Percentiles rank a stretch among this genome's conserved stretches.
Evolutionary conservation across 1,140 invertebrate genomes (phyloP).

Genomic region (Megalonaias nervosa): DNA sequence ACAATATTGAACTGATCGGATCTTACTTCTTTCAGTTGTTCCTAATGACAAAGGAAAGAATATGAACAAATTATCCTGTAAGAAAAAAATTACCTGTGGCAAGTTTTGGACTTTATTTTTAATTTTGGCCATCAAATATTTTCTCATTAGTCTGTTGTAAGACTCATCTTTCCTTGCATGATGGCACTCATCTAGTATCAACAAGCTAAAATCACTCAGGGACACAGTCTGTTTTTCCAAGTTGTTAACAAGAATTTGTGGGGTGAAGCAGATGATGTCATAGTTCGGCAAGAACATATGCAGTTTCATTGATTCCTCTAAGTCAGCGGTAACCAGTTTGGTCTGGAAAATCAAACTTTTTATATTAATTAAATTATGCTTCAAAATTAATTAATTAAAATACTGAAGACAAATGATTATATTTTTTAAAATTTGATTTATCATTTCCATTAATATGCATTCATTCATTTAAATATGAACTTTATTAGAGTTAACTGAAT

Average conservation of each 20-base stretch:
- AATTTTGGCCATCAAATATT: slow-evolving; percentile 55
- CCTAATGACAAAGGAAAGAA: no score
- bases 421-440: no score
- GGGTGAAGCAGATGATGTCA: slow-evolving; percentile 59
- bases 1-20: no score
- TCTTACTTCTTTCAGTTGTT: no score
- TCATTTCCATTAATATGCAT: no score
- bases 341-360: slow-evolving; percentile 14
- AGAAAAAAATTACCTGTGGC: slow-evolving; percentile 46
- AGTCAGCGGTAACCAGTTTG: slow-evolving; percentile 35
- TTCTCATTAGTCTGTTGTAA: slow-evolving; percentile 63
- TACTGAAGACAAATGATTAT: no score
- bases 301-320: slow-evolving; percentile 47
- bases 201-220: slow-evolving; percentile 48
- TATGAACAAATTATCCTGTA: no score
- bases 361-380: no score
- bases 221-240: slow-evolving; percentile 39
- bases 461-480: no score
- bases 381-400: no score
- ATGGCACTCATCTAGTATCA: slow-evolving; percentile 71
- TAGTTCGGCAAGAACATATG: slow-evolving; percentile 46
- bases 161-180: slow-evolving; percentile 65
- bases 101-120: slow-evolving; percentile 6
- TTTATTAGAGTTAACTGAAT: no score
- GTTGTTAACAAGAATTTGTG: slow-evolving; percentile 60